Base-by-base conservation (phyloP, 2,113 vertebrate genomes). In the Elephantulus edwardii region DNA sequence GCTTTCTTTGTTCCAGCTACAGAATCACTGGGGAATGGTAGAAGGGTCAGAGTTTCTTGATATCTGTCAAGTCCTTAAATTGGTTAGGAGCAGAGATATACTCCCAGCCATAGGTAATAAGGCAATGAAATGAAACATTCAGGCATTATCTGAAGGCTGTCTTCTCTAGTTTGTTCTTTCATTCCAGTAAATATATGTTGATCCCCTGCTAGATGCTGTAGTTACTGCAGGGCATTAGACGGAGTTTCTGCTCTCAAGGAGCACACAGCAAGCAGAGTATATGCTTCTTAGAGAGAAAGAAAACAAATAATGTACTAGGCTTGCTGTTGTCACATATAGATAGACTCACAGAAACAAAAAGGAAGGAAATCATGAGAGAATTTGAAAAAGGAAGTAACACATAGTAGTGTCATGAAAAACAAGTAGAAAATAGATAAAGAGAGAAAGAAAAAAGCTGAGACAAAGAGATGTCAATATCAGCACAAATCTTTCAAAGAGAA, bases 51-150 rank as follows among this genome's bases (percentile, higher is more conserved):
- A 42, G 20, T 78, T 89, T 54, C 46, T 89, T 85, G 74, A 5
- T 86, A 50, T 64, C 83, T 78, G 28, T 78, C 70, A 78, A 66
- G 58, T 9, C 24, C 42, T 86, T 87, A 89, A 86, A 78, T 42
- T 91, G 35, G 2, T 35, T 38, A 44, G 52, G 48, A 72, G 35
- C 1, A 91, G 62, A 75, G 16, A 20, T 54, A 12, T 2, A 33
- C 48, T 79, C 12, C 5, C 50, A 94, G 35, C 46, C 40, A 50
- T 77, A 42, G 38, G 50, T 56, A 88, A 70, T 24, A 11, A 74
- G 26, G 9, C 28, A 75, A 10, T 58, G n/a, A 56, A 42, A 58
- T 60, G 62, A 66, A 75, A 4, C n/a, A 38, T 44, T 16, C 52
- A n/a, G 44, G 28, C 26, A 11, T 5, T 74, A 19, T 44, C 62